Base-by-base conservation (phyloP, 2,113 vertebrate genomes). In the Sinocyclocheilus anophthalmus region DNA sequence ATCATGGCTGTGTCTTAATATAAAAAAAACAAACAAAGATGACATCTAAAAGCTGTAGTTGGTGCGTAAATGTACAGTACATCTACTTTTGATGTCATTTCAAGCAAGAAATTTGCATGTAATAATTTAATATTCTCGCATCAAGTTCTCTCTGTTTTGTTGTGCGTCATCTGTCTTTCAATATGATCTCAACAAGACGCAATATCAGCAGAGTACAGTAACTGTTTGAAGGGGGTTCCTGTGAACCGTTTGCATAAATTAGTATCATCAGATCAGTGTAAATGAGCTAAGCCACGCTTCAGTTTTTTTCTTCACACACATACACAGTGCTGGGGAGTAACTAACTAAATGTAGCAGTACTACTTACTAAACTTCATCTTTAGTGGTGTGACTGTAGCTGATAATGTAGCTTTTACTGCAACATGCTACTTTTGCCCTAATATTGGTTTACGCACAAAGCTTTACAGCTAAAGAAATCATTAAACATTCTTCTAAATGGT, bases 161-260 rank as follows among this genome's bases (percentile, higher is more conserved):
- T 50, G 48, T 50, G 48, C 12, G 12, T 50, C 48, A 48, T 12
- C 13, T 22, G 26, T 70, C 26, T 37, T 78, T 65, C 75, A 37
- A 69, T 63, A n/a, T 85, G 53, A 89, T 79, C 50, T 78, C 22
- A 22, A 24, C 42, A 13, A 14, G 63, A 37, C 33, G 22, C 3
- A 26, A 7, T 76, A 59, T 65, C 59, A 89, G 78, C 53, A 70
- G 37, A 0, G 5, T 84, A 84, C 72, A 83, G 78, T 80, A 89
- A 42, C 81, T 83, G 33, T 84, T 69, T 83, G 24, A 61, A 88
- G 81, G 37, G 39, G 50, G 84, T 87, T 91, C 85, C 83, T 87
- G 84, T 82, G 82, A 89, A 88, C 16, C 37, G 63, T 53, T 14
- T 79, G n/a, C 92, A 94, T 94, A 91, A 83, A 94, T 93, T 90